Base-by-base conservation (phyloP, 1,140 invertebrate genomes). In the Tyrophagus putrescentiae region DNA sequence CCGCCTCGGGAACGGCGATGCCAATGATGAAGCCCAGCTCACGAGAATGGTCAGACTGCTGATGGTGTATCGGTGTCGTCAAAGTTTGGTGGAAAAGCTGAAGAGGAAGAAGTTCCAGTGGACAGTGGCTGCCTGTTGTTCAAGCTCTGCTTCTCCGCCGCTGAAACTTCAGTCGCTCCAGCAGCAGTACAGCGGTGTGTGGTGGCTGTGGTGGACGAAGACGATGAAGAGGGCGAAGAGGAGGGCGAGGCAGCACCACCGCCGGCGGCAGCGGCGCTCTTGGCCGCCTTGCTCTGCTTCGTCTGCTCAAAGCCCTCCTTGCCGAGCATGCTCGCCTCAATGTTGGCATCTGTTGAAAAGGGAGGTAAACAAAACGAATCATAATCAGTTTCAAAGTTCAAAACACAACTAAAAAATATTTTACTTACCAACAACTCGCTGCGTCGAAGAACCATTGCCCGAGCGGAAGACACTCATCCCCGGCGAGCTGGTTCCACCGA, bases 21-120 rank as follows among this genome's bases (percentile, higher is more conserved):
- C 60, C 60, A 56, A 62, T 45, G 34, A 64, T 63, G 29, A 64
- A 63, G 9, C 63, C 63, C 7, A 63, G 27, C 50, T 64, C 63
- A 11, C 63, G 29, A 5, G 54, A 56, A 64, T 31, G 21, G 36
- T 33, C 34, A 64, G 31, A 36, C 63, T 62, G 6, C 29, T 62
- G 13, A 64, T 58, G 13, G 52, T 25, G 29, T 64, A 64, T 64
- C 63, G 11, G 29, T 62, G 1, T 50, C 27, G 28, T 60, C 59
- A 4, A 52, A 54, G 1, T 23, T n/a, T 36, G 54, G 6, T 36
- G 16, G 36, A 54, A 18, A 25, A 25, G 18, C 27, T 18, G n/a
- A n/a, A n/a, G n/a, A n/a, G n/a, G n/a, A n/a, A n/a, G n/a, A n/a
- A n/a, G n/a, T n/a, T n/a, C n/a, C n/a, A n/a, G n/a, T n/a, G 48